These are phyloP conservation scores for Amblyraja radiata DNA, from an alignment of 2,797 vertebrate genomes.

Conservation along the genomic window DNA sequence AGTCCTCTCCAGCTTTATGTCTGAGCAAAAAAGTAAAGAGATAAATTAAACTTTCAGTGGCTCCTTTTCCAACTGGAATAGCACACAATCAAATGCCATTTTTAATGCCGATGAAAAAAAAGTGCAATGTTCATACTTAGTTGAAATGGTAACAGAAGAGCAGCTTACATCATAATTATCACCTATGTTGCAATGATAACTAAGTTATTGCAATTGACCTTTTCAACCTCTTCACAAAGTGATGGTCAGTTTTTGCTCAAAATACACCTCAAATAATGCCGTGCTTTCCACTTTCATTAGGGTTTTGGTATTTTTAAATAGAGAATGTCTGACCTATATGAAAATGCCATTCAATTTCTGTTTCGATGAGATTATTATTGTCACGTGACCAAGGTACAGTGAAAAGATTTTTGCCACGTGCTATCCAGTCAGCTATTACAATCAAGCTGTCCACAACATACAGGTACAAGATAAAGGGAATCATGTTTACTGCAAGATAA, in stretches of 20 bases:
- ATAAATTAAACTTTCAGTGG: not conserved
- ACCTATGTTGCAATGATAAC: not conserved
- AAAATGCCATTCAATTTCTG: not conserved
- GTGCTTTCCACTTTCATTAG: not conserved
- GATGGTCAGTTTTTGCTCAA: not conserved
- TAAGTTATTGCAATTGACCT: not conserved
- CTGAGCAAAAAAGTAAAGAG: not conserved
- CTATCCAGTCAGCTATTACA: too few species aligned
- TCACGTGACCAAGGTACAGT: too few species aligned
- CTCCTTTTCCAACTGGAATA: not conserved
- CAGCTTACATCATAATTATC: not conserved
- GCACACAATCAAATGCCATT: too few species aligned
- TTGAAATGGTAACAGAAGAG: not conserved
- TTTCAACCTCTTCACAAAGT: not conserved
- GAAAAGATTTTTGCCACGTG: too few species aligned
- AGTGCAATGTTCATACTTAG: not conserved
- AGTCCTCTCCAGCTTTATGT: constrained; percentile 10
- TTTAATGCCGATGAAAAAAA: not conserved
- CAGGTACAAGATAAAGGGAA: too few species aligned
- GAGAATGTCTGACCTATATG: not conserved
- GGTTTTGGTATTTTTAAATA: not conserved
- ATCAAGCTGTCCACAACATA: too few species aligned
- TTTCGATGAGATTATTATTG: too few species aligned
- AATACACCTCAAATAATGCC: not conserved
- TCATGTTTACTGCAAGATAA: too few species aligned